Base-by-base conservation (phyloP, 2,113 vertebrate genomes). In the Shinisaurus crocodilurus region DNA sequence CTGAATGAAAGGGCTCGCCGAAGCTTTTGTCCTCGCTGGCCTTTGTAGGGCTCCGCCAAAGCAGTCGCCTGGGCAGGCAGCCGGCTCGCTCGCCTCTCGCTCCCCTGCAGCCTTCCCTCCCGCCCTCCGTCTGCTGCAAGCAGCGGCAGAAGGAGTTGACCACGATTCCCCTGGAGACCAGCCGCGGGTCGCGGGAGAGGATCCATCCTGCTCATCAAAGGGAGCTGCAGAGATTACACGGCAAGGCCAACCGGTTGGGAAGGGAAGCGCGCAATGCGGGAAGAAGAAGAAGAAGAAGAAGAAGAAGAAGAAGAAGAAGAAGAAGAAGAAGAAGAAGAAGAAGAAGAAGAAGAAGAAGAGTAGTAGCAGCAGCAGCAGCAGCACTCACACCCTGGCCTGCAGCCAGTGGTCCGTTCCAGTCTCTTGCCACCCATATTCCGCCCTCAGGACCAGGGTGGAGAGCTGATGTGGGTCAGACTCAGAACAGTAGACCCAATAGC, bases 131-230 rank as follows among this genome's bases (percentile, higher is more conserved):
- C 75, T 2, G 67, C 18, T 83, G n/a, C 90, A 82, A 91, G 90
- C 93, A 87, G 74, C 7, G 50, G 77, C 85, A 85, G 85, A 67
- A 29, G 60, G 70, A 67, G 77, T 82, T 34, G 69, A 6, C 63
- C 85, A 76, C 0, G 63, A 88, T 32, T 45, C 29, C 40, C 75
- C 8, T 34, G 13, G 40, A 23, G 63, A 69, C 80, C 85, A 75
- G 0, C 29, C 20, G 54, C 50, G 82, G 65, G 12, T 10, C n/a
- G 8, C 16, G 91, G 77, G 57, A 25, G 37, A 2, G 67, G 50
- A n/a, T n/a, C n/a, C n/a, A 83, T 81, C 48, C 27, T 85, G 90
- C 89, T 89, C 94, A 88, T 54, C 6, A 6, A 92, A 91, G 93
- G 50, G 76, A 10, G 76, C 88, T 18, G 54, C 77, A 57, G 82